Conservation (phyloP, 2,113 vertebrate species). For the Stegastes partitus region DNA sequence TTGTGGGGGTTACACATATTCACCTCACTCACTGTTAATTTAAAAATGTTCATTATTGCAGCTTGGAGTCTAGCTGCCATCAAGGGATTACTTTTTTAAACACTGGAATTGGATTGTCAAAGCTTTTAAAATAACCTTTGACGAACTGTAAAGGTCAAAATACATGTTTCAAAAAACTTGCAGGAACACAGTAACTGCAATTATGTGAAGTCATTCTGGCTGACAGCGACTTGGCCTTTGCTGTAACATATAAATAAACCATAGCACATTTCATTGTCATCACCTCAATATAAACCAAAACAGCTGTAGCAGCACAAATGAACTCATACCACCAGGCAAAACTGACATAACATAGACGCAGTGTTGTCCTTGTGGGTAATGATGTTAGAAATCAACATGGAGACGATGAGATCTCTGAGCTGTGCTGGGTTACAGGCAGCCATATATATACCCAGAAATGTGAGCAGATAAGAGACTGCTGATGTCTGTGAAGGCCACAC, state of each 20-base stretch:
- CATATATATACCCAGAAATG: conserved; percentile 84
- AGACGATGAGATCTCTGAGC: conserved; percentile 29
- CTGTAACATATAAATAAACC: not conserved
- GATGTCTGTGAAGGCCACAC: conserved; percentile 65
- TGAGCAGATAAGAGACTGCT: conserved; percentile 77
- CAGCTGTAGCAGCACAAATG: conserved; percentile 8
- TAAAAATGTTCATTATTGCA: no score
- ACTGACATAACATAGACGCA: not conserved
- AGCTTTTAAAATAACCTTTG: not conserved
- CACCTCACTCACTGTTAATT: no score
- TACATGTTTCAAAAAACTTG: no score
- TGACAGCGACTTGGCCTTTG: not conserved
- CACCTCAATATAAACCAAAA: conserved; percentile 1
- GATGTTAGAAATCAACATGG: conserved; percentile 27
- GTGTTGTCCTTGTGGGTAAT: conserved; percentile 32
- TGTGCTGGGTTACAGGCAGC: conserved; percentile 54
- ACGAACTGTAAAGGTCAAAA: not conserved
- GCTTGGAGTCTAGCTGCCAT: no score
- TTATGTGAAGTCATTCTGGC: not conserved
- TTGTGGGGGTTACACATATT: no score
- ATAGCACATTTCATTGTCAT: not conserved
- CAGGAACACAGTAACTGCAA: not conserved
- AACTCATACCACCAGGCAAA: not conserved
- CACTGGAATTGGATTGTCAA: not conserved
- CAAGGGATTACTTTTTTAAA: not conserved